Conservation (phyloP, 35 echinoderm and acorn worm genomes). For the Ophiothrix spiculata region DNA sequence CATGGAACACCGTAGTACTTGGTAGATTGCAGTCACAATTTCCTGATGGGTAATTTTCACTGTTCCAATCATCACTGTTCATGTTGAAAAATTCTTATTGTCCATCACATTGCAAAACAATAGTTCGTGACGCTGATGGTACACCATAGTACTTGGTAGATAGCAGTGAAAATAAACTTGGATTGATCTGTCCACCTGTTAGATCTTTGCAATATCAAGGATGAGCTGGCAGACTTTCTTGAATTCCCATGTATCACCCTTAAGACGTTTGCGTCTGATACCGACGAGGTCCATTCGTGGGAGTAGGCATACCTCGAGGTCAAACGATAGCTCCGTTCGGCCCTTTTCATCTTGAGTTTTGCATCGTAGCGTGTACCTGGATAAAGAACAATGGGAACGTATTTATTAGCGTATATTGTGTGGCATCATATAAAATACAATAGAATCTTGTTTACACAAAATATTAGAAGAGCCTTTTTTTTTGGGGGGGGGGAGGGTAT, state of each 20-base stretch:
- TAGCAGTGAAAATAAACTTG: background rate
- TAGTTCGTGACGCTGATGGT: background rate
- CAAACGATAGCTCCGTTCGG: slow-evolving; percentile 76
- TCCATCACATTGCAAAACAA: background rate
- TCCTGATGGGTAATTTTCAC: no score
- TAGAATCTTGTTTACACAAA: background rate
- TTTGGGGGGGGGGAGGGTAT: background rate
- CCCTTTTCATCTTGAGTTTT: slow-evolving; percentile 91
- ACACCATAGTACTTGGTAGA: background rate
- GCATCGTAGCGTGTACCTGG: slow-evolving; percentile 87
- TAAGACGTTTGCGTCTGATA: slow-evolving; percentile 74
- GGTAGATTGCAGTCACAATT: no score
- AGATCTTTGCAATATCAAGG: slow-evolving; percentile 73
- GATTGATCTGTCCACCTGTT: background rate
- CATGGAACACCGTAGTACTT: no score
- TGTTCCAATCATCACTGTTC: background rate
- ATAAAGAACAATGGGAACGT: background rate
- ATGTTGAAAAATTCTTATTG: background rate
- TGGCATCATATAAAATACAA: background rate
- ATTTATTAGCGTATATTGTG: background rate
- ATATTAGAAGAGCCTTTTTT: background rate
- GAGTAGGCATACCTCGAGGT: slow-evolving; percentile 89
- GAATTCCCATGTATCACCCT: slow-evolving; percentile 98
- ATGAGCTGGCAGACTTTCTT: slow-evolving; percentile 83
- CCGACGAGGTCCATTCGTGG: slow-evolving; percentile 94